phyloP scores from a whole-genome alignment of 2,113 vertebrate species.

The Scolopax mira region DNA sequence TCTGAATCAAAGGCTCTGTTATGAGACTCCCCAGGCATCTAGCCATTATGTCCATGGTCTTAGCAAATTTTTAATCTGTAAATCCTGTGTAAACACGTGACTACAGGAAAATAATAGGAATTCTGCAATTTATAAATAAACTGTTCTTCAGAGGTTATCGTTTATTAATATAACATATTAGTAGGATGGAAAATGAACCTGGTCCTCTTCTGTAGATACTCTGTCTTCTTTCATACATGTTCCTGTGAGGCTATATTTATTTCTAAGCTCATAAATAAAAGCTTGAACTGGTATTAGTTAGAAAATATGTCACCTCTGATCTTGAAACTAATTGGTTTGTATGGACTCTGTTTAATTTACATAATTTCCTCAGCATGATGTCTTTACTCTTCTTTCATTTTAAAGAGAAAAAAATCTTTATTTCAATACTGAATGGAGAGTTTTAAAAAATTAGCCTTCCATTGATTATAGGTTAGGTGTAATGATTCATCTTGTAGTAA shows the following conservation, averaged over 20 bases:
- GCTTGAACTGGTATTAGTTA: constrained; percentile 27
- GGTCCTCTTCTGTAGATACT: not conserved
- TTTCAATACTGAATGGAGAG: not conserved
- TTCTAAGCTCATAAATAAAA: constrained; percentile 13
- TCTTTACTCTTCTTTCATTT: constrained; percentile 8
- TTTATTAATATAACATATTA: not conserved
- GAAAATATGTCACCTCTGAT: constrained; percentile 39
- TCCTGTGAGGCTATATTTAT: constrained; percentile 6
- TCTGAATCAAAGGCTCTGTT: constrained; percentile 30
- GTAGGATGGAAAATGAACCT: not conserved
- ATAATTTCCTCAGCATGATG: not conserved
- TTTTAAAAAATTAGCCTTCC: not conserved
- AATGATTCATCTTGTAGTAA: not conserved
- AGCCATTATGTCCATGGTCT: not conserved
- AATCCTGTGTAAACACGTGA: not conserved
- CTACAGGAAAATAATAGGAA: not conserved
- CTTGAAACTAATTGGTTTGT: constrained; percentile 42
- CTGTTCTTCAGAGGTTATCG: not conserved
- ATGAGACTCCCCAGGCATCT: not conserved
- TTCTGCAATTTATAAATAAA: not conserved
- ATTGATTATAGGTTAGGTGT: not conserved
- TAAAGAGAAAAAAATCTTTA: not conserved
- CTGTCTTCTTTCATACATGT: accelerated
- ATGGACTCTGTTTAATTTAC: constrained; percentile 11
- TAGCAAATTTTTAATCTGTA: not conserved